phyloP scores from a whole-genome alignment of 2,113 vertebrate species.

The Pomatostomus ruficeps region DNA sequence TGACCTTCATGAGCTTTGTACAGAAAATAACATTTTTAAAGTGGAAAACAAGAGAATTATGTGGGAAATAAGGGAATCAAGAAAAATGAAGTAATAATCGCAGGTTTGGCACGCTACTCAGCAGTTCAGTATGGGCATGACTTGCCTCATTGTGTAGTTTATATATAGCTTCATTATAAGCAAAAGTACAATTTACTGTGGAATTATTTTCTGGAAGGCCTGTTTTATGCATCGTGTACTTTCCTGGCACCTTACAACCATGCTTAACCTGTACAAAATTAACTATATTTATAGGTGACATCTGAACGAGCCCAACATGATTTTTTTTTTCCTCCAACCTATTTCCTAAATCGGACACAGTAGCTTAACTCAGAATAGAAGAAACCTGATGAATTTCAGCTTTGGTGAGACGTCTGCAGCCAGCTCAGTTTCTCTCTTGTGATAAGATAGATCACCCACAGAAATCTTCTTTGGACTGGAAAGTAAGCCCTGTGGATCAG shows the following conservation, averaged over 20 bases:
- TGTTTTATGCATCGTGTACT: constrained; percentile 33
- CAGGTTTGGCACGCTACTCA: neutral
- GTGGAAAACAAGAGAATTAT: neutral
- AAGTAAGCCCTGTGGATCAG: neutral
- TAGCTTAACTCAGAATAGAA: neutral
- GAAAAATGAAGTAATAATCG: constrained; percentile 60
- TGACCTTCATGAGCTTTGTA: neutral
- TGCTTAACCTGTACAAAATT: constrained; percentile 37
- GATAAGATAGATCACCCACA: neutral
- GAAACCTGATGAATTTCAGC: neutral
- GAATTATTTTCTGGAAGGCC: constrained; percentile 24
- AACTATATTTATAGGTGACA: constrained; percentile 14
- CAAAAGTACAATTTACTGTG: constrained; percentile 43
- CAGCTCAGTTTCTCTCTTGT: neutral
- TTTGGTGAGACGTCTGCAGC: neutral
- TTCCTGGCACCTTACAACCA: neutral
- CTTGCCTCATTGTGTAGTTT: constrained; percentile 38
- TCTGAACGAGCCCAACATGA: neutral
- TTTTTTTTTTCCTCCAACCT: neutral
- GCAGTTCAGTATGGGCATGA: neutral
- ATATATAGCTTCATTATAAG: constrained; percentile 47
- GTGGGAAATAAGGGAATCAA: constrained; percentile 49
- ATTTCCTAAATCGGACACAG: constrained; percentile 20
- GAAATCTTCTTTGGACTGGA: neutral
- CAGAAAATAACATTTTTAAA: neutral